Evolutionary conservation across 2,888 invertebrate genomes (phyloP).

Genomic region (Boloria selene): DNA sequence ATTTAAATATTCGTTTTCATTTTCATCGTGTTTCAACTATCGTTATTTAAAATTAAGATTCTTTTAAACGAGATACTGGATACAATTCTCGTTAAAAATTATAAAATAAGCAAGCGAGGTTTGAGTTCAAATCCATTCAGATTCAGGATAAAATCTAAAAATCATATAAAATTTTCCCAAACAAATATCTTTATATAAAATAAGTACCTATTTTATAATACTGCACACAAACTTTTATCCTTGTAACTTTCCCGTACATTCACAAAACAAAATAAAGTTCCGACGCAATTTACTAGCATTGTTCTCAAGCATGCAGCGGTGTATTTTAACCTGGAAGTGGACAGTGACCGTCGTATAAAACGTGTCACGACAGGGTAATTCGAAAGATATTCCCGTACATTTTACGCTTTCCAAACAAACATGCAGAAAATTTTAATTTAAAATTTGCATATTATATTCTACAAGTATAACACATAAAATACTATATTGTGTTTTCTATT

Average conservation of each 20-base stretch:
- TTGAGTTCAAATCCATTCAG: too few species aligned
- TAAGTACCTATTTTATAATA: not conserved
- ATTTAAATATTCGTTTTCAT: too few species aligned
- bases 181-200: not conserved
- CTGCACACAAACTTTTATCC: conserved; percentile 4
- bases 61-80: too few species aligned
- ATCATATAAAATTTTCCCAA: too few species aligned
- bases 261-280: conserved; percentile 23
- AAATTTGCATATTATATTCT: not conserved
- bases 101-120: too few species aligned
- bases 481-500: too few species aligned
- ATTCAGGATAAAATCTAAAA: too few species aligned
- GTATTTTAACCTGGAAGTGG: conserved; percentile 34
- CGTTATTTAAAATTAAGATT: too few species aligned
- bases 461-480: too few species aligned
- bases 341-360: conserved; percentile 31
- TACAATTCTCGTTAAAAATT: too few species aligned
- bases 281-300: conserved; percentile 33
- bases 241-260: conserved; percentile 16
- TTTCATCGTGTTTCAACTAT: too few species aligned
- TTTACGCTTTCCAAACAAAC: conserved; percentile 21
- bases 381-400: conserved; percentile 26
- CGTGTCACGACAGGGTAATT: conserved; percentile 31
- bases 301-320: conserved; percentile 32
- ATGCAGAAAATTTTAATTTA: not conserved